phyloP scores from a whole-genome alignment of 2,113 vertebrate genomes.

The Rhynchomys soricoides region DNA sequence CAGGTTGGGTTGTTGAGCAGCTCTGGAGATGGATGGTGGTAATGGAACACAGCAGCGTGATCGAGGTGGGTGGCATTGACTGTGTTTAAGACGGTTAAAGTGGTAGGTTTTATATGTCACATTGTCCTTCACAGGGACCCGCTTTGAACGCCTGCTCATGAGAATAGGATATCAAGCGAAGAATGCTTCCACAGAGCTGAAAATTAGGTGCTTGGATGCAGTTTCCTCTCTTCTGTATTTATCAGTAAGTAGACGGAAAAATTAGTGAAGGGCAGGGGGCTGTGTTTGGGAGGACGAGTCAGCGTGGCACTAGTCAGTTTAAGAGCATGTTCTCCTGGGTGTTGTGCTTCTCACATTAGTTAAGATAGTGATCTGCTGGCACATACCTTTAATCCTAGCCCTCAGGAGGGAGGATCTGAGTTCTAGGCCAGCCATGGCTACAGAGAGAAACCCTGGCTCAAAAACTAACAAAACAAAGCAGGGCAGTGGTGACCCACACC shows the following conservation, averaged over 20 bases:
- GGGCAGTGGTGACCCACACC: background rate
- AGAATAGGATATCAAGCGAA: slow-evolving; percentile 90
- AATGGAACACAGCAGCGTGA: background rate
- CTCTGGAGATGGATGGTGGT: background rate
- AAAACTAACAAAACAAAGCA: background rate
- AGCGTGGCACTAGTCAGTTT: background rate
- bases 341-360: slow-evolving; percentile 1
- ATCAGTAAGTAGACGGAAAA: slow-evolving; percentile 85
- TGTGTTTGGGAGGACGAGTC: background rate
- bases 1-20: background rate
- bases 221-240: slow-evolving; percentile 92
- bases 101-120: background rate
- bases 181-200: slow-evolving; percentile 90
- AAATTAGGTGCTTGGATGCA: slow-evolving; percentile 94
- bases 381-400: background rate
- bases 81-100: background rate
- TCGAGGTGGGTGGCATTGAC: background rate
- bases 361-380: background rate
- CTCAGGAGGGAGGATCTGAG: background rate
- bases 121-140: slow-evolving; percentile 82
- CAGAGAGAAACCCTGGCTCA: background rate
- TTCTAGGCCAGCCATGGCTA: background rate
- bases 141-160: slow-evolving; percentile 89
- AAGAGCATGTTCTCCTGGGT: background rate
- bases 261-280: background rate